A percentile compares a stretch with the other conserved stretches of the same genome.
Evolutionary conservation across 2,113 vertebrate species (phyloP).

Genomic region (Oryzias woworae): DNA sequence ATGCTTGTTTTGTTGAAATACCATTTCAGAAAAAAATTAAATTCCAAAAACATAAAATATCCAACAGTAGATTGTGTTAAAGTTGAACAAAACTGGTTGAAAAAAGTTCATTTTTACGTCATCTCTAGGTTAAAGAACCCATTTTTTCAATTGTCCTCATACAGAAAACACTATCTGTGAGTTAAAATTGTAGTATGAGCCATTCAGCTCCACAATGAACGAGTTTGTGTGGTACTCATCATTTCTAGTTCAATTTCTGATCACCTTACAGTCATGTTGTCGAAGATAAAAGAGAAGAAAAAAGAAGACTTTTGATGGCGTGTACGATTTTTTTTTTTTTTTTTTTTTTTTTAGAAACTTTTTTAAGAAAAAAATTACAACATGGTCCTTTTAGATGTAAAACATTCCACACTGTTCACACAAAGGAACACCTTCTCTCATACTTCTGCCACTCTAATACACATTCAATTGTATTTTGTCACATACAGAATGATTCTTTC

Average conservation of each 20-base stretch:
- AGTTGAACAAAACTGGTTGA: no score
- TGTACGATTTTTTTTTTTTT: not conserved
- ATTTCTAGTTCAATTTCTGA: constrained; percentile 22
- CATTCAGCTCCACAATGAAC: not conserved
- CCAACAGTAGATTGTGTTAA: no score
- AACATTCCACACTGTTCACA: not conserved
- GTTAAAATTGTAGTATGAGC: constrained; percentile 26
- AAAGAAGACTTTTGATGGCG: not conserved
- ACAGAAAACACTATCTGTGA: constrained; percentile 14
- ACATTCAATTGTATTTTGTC: not conserved
- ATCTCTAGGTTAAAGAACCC: no score
- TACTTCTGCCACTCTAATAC: not conserved
- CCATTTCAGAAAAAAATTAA: not conserved
- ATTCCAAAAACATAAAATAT: no score
- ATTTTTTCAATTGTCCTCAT: not conserved
- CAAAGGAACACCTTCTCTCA: constrained; percentile 2
- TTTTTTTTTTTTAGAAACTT: not conserved
- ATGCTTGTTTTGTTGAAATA: not conserved
- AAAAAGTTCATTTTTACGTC: not conserved
- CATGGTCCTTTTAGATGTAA: not conserved
- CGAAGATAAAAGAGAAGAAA: not conserved
- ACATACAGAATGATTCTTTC: not conserved
- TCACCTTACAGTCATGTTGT: not conserved
- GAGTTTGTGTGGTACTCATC: constrained; percentile 1
- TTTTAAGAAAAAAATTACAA: no score